phyloP scores from a whole-genome alignment of 2,113 vertebrate genomes.

The Ceratotherium simum region DNA sequence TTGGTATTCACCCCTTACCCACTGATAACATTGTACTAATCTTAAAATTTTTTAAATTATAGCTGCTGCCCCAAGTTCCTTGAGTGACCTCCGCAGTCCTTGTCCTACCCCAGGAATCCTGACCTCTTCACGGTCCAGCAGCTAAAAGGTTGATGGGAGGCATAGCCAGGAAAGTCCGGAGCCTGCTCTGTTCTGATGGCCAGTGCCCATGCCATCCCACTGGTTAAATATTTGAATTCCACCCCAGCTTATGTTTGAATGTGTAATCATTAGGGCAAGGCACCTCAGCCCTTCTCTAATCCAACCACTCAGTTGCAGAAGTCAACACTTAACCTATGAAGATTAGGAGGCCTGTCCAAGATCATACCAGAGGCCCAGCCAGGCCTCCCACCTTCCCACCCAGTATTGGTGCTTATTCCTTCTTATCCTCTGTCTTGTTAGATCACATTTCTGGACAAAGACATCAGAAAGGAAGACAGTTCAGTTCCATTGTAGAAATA shows the following conservation, averaged over 20 bases:
- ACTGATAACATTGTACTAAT: neutral
- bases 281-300: neutral
- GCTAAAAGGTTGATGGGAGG: neutral
- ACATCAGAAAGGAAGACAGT: neutral
- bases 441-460: neutral
- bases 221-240: conserved; percentile 17
- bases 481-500: neutral
- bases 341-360: neutral
- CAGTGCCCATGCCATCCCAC: neutral
- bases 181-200: neutral
- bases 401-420: neutral
- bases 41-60: neutral
- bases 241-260: neutral
- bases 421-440: neutral
- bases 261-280: neutral
- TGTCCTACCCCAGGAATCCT: neutral
- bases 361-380: neutral
- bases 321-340: neutral
- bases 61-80: neutral
- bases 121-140: neutral
- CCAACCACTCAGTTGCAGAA: neutral
- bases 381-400: neutral
- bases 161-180: neutral
- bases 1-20: neutral
- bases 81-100: neutral